phyloP scores from a whole-genome alignment of 1,140 invertebrate genomes.

The Gonioctena quinquepunctata region DNA sequence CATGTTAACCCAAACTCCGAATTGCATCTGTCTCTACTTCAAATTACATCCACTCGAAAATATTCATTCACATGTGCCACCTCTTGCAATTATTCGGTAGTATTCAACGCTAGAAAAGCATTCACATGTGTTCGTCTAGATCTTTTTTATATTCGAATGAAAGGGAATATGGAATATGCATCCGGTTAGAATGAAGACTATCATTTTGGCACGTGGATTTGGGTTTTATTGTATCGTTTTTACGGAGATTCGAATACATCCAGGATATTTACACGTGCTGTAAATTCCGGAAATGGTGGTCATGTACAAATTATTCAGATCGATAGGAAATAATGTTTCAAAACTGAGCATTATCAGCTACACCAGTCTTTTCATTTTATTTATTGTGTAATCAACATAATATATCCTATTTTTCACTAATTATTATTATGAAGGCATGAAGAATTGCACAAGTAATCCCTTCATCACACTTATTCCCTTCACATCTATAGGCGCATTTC shows the following conservation, averaged over 20 bases:
- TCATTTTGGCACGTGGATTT: not conserved
- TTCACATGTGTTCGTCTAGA: not conserved
- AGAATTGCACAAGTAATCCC: no score
- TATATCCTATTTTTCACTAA: no score
- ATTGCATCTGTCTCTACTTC: constrained; percentile 13
- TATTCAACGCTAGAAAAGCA: not conserved
- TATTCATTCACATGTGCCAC: constrained; percentile 23
- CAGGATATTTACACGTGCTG: not conserved
- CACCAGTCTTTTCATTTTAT: no score
- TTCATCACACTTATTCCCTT: no score
- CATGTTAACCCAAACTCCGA: constrained; percentile 12
- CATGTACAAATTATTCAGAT: no score
- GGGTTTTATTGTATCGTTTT: not conserved
- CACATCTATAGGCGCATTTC: no score
- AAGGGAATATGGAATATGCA: not conserved
- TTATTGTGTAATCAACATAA: no score
- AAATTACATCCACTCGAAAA: constrained; percentile 16
- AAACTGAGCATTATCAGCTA: no score
- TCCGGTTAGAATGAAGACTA: not conserved
- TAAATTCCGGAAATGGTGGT: no score
- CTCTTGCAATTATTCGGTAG: constrained; percentile 14
- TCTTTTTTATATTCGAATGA: constrained; percentile 1
- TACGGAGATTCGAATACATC: not conserved
- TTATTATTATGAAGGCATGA: no score
- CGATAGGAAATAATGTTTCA: no score